Percentiles rank a stretch among this genome's conserved stretches.
phyloP scores from a whole-genome alignment of 2,797 vertebrate species.

The Melanogrammus aeglefinus region DNA sequence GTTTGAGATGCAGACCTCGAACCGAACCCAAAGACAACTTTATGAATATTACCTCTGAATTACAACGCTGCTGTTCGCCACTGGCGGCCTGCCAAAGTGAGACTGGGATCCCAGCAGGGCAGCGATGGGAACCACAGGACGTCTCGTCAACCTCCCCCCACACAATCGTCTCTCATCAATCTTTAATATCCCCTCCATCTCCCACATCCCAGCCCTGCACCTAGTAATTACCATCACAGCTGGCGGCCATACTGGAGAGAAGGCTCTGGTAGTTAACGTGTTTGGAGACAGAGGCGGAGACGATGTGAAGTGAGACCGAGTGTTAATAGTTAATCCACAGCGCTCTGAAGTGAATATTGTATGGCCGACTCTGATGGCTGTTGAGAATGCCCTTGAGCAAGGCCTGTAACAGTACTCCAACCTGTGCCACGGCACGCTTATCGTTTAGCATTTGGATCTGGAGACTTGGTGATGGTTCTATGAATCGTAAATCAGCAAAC shows the following conservation, averaged over 20 bases:
- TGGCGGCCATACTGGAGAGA: constrained; percentile 46
- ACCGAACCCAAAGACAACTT: background rate
- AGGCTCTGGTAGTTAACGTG: constrained; percentile 27
- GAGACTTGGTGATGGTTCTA: background rate
- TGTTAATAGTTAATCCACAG: background rate
- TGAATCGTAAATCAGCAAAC: background rate
- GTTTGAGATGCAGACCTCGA: background rate
- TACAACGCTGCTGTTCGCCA: background rate
- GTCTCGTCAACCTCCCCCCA: constrained; percentile 42
- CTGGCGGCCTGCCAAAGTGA: constrained; percentile 27
- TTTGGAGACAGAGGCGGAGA: constrained; percentile 13
- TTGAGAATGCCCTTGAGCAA: background rate
- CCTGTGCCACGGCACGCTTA: background rate
- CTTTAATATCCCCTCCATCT: constrained; percentile 61
- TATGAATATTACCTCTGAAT: background rate
- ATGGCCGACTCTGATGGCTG: background rate
- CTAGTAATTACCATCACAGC: constrained; percentile 67
- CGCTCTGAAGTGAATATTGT: background rate
- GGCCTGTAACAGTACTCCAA: background rate
- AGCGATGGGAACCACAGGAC: constrained; percentile 41
- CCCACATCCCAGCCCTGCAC: constrained; percentile 41
- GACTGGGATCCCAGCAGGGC: constrained; percentile 44
- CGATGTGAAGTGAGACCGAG: background rate
- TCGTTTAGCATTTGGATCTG: background rate
- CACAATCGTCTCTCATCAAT: constrained; percentile 71